phyloP scores from a whole-genome alignment of 2,113 vertebrate species.

The Leptodactylus fuscus region DNA sequence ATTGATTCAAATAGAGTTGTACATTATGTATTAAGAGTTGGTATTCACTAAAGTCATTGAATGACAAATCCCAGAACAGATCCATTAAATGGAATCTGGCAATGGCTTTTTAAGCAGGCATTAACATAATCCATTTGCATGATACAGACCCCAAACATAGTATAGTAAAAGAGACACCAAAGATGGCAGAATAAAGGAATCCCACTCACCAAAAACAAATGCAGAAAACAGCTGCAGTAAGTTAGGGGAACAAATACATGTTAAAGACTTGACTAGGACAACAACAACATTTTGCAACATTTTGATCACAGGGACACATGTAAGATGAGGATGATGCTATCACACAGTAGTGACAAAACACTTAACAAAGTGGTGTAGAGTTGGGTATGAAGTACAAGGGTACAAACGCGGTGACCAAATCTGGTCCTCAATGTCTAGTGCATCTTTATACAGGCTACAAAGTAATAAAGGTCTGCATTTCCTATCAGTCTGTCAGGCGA shows the following conservation, averaged over 20 bases:
- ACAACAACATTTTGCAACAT: background rate
- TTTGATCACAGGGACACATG: conserved; percentile 26
- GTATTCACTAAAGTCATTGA: background rate
- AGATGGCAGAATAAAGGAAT: background rate
- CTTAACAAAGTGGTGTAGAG: background rate
- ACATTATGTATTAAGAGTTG: background rate
- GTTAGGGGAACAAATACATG: background rate
- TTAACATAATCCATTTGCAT: background rate
- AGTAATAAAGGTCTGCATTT: background rate
- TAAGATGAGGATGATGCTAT: background rate
- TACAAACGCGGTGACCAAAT: background rate
- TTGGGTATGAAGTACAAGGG: background rate
- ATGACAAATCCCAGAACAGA: background rate
- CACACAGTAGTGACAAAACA: conserved; percentile 3
- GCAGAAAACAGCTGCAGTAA: conserved; percentile 25
- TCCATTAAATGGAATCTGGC: background rate
- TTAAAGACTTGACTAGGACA: conserved; percentile 3
- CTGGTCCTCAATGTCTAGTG: background rate
- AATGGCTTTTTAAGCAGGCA: background rate
- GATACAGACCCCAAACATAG: conserved; percentile 46
- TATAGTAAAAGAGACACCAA: conserved; percentile 16
- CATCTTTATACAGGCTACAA: background rate
- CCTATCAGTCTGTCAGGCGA: background rate
- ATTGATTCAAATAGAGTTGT: background rate
- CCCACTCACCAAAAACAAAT: conserved; percentile 45